phyloP scores from a whole-genome alignment of 2,888 invertebrate species.

The Sphaerophoria taeniata region DNA sequence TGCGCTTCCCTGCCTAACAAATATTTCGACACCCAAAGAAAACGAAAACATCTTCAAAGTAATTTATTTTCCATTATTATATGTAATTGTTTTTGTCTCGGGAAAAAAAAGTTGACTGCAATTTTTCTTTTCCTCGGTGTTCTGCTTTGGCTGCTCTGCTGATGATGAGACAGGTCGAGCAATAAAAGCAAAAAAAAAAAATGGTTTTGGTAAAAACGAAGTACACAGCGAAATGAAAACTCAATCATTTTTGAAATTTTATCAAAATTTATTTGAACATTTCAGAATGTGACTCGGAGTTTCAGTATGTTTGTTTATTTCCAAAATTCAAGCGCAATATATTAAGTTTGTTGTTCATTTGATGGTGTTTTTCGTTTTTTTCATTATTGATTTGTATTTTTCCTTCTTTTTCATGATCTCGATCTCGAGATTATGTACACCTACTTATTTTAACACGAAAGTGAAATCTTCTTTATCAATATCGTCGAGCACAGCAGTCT shows the following conservation, averaged over 20 bases:
- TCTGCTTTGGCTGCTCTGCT: too few relatives aligned
- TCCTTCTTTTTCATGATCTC: neutral
- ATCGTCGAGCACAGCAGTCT: conserved; percentile 18
- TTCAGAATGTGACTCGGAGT: neutral
- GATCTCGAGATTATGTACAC: neutral
- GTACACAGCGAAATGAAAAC: conserved; percentile 65
- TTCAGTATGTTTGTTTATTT: conserved; percentile 35
- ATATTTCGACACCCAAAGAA: neutral
- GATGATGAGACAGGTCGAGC: conserved; percentile 25
- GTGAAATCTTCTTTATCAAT: conserved; percentile 58
- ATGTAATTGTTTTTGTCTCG: conserved; percentile 4
- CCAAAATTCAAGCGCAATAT: conserved; percentile 18
- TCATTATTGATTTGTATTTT: neutral
- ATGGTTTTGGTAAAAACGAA: conserved; percentile 46
- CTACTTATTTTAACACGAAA: conserved; percentile 12
- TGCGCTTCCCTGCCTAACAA: neutral
- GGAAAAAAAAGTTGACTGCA: conserved; percentile 39
- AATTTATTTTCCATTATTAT: neutral
- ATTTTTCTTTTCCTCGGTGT: conserved; percentile 21
- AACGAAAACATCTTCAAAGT: conserved; percentile 8
- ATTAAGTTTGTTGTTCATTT: conserved; percentile 6
- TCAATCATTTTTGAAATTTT: conserved; percentile 3
- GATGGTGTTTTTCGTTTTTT: conserved; percentile 18
- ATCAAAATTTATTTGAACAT: conserved; percentile 43
- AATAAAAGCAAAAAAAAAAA: conserved; percentile 22